Evolutionary conservation across 1,140 invertebrate genomes (phyloP), one percentile per base, ranked within the genome.

Genomic region (Linepithema humile): DNA sequence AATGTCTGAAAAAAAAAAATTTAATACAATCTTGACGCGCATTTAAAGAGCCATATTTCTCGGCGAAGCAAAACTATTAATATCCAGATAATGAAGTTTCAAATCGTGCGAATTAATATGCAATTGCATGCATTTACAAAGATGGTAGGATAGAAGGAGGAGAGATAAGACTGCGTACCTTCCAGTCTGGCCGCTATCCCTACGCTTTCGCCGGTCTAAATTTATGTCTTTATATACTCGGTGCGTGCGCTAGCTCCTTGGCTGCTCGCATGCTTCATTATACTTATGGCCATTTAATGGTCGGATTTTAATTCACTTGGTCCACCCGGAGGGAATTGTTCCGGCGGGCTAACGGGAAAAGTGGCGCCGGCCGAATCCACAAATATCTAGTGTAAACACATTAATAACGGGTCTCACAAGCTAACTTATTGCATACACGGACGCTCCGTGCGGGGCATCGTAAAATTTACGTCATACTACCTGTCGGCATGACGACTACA

Each of bases 381-480:
- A 35, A 70, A 69, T 69, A 70, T 77, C 74, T 80, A 80, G 75
- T 80, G 75, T 80, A 80, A 80, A 80, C 75, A 80, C 64, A 80
- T 80, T 80, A 80, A 80, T 80, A 80, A 80, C 64, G 26, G 64
- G 75, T 80, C 75, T 55, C 75, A 40, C 75, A 35, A 70, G 50
- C n/a, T 80, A 70, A 80, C 75, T 80, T 80, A 80, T 80, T 57
- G 64, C 75, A 69, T 67, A 55, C 59, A 67, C 20, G 77, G 64
- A 73, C 83, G 82, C 40, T 80, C 82, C 32, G 67, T 32, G 55
- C 53, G 65, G 64, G 67, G 32, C 70, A 84, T 85, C 87, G 89
- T 74, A 86, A 87, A 91, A 91, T 88, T 89, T 84, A 86, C 87
- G 74, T 85, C 53, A 84, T 59, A 50, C 73, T 84, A 87, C 64